These are phyloP conservation scores for Trissolcus brochymenae DNA, from an alignment of 2,888 invertebrate genomes.

Conservation along the genomic window DNA sequence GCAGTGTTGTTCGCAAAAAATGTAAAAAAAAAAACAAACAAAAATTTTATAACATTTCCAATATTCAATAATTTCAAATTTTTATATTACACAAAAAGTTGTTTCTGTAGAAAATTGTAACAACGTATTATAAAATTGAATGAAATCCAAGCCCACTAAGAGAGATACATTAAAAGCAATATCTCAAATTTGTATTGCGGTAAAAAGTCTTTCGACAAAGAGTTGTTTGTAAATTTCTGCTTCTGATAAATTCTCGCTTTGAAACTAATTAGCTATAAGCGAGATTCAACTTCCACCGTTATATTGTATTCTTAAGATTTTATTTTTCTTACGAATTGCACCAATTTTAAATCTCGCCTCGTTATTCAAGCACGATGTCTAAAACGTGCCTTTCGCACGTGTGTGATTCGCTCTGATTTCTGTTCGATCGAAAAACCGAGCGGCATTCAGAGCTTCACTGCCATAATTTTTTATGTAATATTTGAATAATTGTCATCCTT, in stretches of 20 bases:
- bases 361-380: constrained; percentile 16
- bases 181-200: no score
- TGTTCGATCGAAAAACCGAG: constrained; percentile 7
- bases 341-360: constrained; percentile 6
- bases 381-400: constrained; percentile 15
- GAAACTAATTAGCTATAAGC: no score
- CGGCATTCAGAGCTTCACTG: constrained; percentile 35
- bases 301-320: no score
- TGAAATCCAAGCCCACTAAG: no score
- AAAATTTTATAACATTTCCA: background rate
- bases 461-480: constrained; percentile 21
- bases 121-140: no score
- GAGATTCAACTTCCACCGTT: no score
- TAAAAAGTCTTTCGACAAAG: no score
- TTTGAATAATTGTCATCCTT: no score
- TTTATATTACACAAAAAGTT: background rate
- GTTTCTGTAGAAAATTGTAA: background rate
- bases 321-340: no score
- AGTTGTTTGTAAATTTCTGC: no score
- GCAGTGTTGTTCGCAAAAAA: background rate
- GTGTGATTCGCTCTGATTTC: constrained; percentile 27
- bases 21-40: background rate
- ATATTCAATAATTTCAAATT: constrained; percentile 8
- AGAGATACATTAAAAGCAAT: no score
- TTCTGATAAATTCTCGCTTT: no score